These are phyloP conservation scores for Serinus canaria DNA, from an alignment of 2,113 vertebrate genomes.

Conservation along the genomic window DNA sequence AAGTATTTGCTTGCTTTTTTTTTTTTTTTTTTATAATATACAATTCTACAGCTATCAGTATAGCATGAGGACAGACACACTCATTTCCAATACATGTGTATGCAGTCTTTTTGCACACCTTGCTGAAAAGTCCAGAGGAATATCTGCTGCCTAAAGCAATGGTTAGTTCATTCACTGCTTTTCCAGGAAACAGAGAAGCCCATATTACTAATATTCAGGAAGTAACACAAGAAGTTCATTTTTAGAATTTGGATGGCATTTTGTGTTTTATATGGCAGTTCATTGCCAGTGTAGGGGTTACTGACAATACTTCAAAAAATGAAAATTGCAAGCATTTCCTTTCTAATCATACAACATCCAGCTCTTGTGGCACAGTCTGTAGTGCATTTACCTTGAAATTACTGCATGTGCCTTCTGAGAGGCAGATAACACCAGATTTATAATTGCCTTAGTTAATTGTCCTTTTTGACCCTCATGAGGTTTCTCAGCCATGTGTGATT, in stretches of 20 bases:
- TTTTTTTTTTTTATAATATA: background rate
- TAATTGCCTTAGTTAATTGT: background rate
- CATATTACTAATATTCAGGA: background rate
- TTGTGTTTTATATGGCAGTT: background rate
- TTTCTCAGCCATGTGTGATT: background rate
- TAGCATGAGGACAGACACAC: background rate
- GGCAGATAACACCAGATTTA: background rate
- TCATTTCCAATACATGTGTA: background rate
- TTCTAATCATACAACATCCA: background rate
- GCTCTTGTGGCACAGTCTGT: background rate
- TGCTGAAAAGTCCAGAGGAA: background rate
- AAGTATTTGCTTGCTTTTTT: constrained; percentile 26
- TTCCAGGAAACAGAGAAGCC: background rate
- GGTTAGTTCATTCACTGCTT: background rate
- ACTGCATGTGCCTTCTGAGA: background rate
- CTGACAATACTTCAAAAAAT: background rate
- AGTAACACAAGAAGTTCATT: background rate
- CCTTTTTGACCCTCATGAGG: background rate
- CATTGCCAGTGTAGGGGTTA: background rate
- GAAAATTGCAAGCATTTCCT: background rate
- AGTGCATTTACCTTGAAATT: background rate
- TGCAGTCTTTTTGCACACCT: background rate
- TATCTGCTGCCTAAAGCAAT: background rate
- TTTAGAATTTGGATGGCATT: background rate
- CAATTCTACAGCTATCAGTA: background rate